Percentiles rank a stretch among this genome's conserved stretches.
phyloP scores from a whole-genome alignment of 2,888 invertebrate genomes.

The Caenorhabditis becei region DNA sequence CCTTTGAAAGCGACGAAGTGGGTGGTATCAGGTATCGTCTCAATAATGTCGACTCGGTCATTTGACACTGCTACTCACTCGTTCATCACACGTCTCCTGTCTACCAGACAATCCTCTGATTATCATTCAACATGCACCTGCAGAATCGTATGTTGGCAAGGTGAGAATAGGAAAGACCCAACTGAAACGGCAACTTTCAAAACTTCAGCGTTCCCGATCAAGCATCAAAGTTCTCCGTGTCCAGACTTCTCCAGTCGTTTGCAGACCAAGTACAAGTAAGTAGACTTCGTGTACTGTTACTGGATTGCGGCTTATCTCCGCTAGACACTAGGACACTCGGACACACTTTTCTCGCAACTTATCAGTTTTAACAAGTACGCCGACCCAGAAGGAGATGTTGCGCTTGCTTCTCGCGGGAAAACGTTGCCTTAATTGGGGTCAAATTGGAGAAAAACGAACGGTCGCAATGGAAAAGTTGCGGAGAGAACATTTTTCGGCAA shows the following conservation, averaged over 20 bases:
- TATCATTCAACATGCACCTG: slow-evolving; percentile 26
- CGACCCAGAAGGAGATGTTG: slow-evolving; percentile 22
- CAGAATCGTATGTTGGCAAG: slow-evolving; percentile 10
- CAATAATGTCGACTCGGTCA: slow-evolving; percentile 20
- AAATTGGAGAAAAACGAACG: slow-evolving; percentile 32
- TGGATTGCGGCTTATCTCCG: slow-evolving; percentile 30
- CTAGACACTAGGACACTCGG: slow-evolving; percentile 27
- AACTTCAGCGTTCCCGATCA: slow-evolving; percentile 22
- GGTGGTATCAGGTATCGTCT: slow-evolving; percentile 37
- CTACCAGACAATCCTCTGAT: background rate
- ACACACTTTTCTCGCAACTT: slow-evolving; percentile 30
- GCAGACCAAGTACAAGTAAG: slow-evolving; percentile 49
- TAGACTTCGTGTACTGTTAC: slow-evolving; percentile 14
- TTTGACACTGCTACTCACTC: slow-evolving; percentile 39
- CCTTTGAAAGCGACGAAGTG: slow-evolving; percentile 18
- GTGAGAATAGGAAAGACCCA: background rate
- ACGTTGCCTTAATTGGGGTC: slow-evolving; percentile 24
- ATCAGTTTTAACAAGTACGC: slow-evolving; percentile 35
- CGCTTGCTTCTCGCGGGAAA: slow-evolving; percentile 8
- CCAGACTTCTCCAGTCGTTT: slow-evolving; percentile 7
- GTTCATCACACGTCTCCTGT: slow-evolving; percentile 33
- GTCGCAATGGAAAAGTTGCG: slow-evolving; percentile 26
- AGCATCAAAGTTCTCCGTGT: slow-evolving; percentile 39
- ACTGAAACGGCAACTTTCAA: background rate
- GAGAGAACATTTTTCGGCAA: slow-evolving; percentile 28